A percentile compares a stretch with the other conserved stretches of the same genome.
phyloP scores from a whole-genome alignment of 2,113 vertebrate genomes.

The Prunella himalayana region DNA sequence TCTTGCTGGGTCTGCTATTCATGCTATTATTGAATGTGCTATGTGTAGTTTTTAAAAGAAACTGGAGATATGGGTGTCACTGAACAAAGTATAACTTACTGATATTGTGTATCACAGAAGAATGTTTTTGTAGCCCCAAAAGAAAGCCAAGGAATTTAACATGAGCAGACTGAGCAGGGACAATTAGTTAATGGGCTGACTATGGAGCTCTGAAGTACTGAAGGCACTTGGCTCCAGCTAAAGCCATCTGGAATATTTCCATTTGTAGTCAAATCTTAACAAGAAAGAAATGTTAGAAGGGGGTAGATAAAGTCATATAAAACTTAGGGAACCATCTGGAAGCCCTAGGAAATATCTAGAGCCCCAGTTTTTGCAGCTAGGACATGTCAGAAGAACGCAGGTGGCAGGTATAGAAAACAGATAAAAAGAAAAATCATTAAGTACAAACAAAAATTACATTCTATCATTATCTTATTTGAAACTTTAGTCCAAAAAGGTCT shows the following conservation, averaged over 20 bases:
- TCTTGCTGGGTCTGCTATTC: not conserved
- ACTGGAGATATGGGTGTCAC: not conserved
- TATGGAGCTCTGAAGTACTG: not conserved
- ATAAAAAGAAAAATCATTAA: not conserved
- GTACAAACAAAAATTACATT: not conserved
- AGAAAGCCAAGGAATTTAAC: not conserved
- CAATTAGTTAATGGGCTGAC: constrained; percentile 46
- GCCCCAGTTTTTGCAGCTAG: not conserved
- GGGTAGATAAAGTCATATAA: constrained; percentile 9
- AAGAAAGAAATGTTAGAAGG: constrained; percentile 39
- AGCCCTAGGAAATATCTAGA: not conserved
- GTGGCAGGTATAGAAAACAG: not conserved
- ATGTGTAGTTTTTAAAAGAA: not conserved
- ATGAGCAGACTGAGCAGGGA: constrained; percentile 20
- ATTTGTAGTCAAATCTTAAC: constrained; percentile 43
- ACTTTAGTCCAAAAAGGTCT: not conserved
- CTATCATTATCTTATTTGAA: not conserved
- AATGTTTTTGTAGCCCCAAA: not conserved
- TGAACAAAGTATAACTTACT: not conserved
- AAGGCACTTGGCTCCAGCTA: constrained; percentile 47
- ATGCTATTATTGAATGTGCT: not conserved
- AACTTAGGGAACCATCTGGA: constrained; percentile 34
- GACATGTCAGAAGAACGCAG: not conserved
- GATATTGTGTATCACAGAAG: not conserved
- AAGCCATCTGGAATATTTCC: constrained; percentile 58